Conservation (phyloP, 92 coral and sea anemone genomes). For the Siderastrea radians region DNA sequence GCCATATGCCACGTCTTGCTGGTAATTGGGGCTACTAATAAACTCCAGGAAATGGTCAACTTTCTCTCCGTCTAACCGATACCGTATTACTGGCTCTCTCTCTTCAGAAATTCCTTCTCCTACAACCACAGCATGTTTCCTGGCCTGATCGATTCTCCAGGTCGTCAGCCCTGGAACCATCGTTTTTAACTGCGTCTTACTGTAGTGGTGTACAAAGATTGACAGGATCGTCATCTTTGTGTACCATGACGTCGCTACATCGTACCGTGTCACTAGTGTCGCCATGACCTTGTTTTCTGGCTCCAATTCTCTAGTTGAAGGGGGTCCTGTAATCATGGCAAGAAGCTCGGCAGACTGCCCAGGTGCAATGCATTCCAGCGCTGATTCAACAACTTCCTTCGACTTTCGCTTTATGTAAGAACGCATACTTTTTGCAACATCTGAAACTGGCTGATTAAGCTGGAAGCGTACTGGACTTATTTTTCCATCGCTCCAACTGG, state of each 20-base stretch:
- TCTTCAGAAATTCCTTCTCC: too few species aligned
- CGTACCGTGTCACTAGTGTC: constrained; percentile 40
- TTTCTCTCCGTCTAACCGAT: too few species aligned
- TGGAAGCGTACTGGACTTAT: constrained; percentile 60
- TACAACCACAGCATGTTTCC: too few species aligned
- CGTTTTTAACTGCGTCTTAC: constrained; percentile 41
- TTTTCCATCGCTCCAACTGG: constrained; percentile 43
- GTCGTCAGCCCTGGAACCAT: too few species aligned
- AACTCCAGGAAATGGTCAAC: too few species aligned
- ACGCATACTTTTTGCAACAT: constrained; percentile 46
- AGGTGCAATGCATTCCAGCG: constrained; percentile 61
- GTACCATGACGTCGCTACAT: constrained; percentile 56
- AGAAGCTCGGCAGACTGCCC: constrained; percentile 55
- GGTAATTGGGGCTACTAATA: too few species aligned
- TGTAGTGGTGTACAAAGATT: constrained; percentile 60
- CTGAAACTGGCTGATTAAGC: constrained; percentile 45
- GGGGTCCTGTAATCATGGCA: not conserved
- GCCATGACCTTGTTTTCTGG: constrained; percentile 30
- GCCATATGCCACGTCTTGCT: too few species aligned
- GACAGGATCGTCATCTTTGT: constrained; percentile 55
- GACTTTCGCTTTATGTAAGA: constrained; percentile 52
- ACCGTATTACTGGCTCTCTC: too few species aligned
- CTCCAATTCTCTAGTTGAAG: not conserved
- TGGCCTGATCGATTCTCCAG: too few species aligned
- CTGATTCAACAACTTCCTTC: constrained; percentile 30